Conservation (phyloP, 2,113 vertebrate genomes). For the Neomonachus schauinslandi region DNA sequence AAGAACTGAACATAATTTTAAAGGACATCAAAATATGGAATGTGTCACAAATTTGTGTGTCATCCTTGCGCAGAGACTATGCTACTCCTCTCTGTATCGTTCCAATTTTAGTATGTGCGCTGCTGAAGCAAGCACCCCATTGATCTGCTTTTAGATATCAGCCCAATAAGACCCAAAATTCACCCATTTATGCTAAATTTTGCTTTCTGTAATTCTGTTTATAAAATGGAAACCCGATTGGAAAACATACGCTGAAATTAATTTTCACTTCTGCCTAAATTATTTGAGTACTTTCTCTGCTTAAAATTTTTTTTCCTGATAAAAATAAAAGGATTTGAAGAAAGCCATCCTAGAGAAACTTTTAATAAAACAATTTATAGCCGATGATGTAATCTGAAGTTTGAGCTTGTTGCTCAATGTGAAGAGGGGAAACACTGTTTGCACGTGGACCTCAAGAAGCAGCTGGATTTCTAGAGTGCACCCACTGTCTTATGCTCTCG, state of each 20-base stretch:
- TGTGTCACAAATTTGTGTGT: not conserved
- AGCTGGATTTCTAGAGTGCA: not conserved
- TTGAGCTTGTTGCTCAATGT: not conserved
- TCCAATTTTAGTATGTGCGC: not conserved
- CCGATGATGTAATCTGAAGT: not conserved
- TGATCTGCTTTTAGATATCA: not conserved
- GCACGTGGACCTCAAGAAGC: not conserved
- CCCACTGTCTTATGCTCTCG: not conserved
- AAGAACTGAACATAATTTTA: conserved; percentile 20
- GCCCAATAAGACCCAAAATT: not conserved
- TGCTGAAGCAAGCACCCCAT: not conserved
- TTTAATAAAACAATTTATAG: not conserved
- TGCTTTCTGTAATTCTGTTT: not conserved
- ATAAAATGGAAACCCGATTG: not conserved
- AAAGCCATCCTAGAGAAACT: not conserved
- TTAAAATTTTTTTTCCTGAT: not conserved
- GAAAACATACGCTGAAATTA: not conserved
- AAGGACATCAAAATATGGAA: not conserved
- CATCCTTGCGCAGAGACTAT: not conserved
- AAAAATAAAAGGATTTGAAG: conserved; percentile 17
- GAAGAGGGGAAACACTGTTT: not conserved
- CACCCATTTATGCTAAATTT: not conserved
- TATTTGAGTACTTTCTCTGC: not conserved
- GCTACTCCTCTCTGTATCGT: not conserved
- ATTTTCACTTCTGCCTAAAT: conserved; percentile 10